A percentile compares a stretch with the other conserved stretches of the same genome.
phyloP scores from a whole-genome alignment of 2,888 invertebrate species.

The Acronicta psi region DNA sequence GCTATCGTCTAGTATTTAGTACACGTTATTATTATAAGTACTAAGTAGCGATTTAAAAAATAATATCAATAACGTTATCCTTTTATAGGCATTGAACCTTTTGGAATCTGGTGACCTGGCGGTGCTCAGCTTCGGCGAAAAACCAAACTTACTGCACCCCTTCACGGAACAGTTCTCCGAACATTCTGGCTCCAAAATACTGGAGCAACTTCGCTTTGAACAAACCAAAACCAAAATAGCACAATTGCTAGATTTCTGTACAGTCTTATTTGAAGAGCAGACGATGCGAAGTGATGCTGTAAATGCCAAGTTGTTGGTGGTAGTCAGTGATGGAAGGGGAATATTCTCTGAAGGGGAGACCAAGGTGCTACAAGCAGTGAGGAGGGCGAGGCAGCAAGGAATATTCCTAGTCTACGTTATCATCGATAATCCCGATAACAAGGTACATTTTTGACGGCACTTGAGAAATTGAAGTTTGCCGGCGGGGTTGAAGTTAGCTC shows the following conservation, averaged over 20 bases:
- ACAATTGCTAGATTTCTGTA: conserved; percentile 93
- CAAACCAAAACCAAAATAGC: conserved; percentile 97
- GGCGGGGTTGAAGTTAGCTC: too few relatives aligned
- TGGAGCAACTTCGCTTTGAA: conserved; percentile 95
- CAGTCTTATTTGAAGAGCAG: conserved; percentile 88
- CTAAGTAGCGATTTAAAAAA: not conserved
- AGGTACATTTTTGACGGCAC: conserved; percentile 88
- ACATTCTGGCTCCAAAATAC: conserved; percentile 94
- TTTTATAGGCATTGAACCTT: conserved; percentile 93
- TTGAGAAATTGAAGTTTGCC: too few relatives aligned
- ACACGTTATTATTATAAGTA: too few relatives aligned
- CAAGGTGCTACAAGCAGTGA: conserved; percentile 92
- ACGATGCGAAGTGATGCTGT: conserved; percentile 86
- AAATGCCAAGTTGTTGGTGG: conserved; percentile 95
- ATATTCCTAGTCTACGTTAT: conserved; percentile 98
- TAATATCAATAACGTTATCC: conserved; percentile 1
- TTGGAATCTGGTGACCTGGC: conserved; percentile 98
- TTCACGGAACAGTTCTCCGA: conserved; percentile 96
- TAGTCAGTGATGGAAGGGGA: conserved; percentile 98
- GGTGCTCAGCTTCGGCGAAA: conserved; percentile 97
- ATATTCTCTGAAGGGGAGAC: conserved; percentile 96
- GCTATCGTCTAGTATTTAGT: too few relatives aligned
- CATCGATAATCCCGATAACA: conserved; percentile 97
- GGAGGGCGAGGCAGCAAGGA: conserved; percentile 93
- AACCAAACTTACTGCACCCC: conserved; percentile 95